phyloP scores from a whole-genome alignment of 2,888 invertebrate species.

The Lasioglossum lativentre region DNA sequence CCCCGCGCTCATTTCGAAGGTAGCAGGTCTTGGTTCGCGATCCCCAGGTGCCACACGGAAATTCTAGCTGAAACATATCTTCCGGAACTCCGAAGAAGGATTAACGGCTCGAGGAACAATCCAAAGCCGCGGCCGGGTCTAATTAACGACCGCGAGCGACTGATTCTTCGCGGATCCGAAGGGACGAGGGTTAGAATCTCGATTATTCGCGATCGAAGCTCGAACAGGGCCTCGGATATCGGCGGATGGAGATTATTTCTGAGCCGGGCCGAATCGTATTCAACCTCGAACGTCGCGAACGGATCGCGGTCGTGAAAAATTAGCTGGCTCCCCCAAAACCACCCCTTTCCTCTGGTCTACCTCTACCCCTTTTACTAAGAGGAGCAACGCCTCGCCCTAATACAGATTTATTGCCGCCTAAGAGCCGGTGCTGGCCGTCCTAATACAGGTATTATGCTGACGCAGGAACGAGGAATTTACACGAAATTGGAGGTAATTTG shows the following conservation, averaged over 20 bases:
- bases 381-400: conserved; percentile 73
- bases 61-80: conserved; percentile 1
- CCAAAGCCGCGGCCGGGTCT: conserved; percentile 26
- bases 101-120: conserved; percentile 15
- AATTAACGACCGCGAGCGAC: conserved; percentile 30
- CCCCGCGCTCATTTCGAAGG: neutral
- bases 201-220: conserved; percentile 12
- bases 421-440: conserved; percentile 74
- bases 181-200: neutral
- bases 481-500: conserved; percentile 83
- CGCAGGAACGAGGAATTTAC: conserved; percentile 78
- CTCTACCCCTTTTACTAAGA: conserved; percentile 66
- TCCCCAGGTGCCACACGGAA: neutral
- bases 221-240: conserved; percentile 10
- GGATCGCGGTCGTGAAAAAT: conserved; percentile 68
- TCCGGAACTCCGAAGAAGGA: neutral
- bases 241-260: conserved; percentile 16
- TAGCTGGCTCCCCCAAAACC: conserved; percentile 43
- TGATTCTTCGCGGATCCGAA: conserved; percentile 20
- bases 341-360: neutral
- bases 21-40: neutral
- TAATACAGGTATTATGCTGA: conserved; percentile 81
- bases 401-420: conserved; percentile 82
- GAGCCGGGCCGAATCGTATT: neutral
- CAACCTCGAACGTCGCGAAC: conserved; percentile 12